Conservation (phyloP, 2,113 vertebrate species). For the Onychostruthus taczanowskii region DNA sequence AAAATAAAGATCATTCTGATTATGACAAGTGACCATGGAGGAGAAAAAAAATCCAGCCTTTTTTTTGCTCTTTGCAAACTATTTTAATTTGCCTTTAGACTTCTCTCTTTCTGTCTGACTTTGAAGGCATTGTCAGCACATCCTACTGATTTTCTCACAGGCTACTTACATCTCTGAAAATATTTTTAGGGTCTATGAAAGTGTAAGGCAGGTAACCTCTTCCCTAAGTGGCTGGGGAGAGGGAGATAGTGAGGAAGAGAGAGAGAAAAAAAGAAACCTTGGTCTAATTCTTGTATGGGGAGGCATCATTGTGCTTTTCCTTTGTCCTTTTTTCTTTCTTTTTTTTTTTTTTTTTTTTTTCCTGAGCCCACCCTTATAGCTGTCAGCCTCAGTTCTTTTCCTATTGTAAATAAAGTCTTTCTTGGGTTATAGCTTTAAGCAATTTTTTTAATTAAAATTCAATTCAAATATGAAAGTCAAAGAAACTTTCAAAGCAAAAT, state of each 20-base stretch:
- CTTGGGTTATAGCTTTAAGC: constrained; percentile 46
- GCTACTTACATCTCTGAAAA: constrained; percentile 49
- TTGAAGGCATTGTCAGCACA: constrained; percentile 14
- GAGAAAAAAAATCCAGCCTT: background rate
- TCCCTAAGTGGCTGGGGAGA: constrained; percentile 2
- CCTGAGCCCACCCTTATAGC: background rate
- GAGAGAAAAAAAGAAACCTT: background rate
- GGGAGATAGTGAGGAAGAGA: background rate
- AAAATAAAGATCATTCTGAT: background rate
- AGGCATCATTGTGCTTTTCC: background rate
- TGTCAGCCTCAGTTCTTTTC: constrained; percentile 9
- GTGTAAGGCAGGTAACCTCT: constrained; percentile 35
- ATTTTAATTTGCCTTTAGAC: constrained; percentile 12
- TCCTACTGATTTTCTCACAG: constrained; percentile 33
- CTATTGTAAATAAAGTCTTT: constrained; percentile 58
- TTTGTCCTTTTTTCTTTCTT: background rate
- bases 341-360: no score
- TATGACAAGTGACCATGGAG: background rate
- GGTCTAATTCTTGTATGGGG: constrained; percentile 23
- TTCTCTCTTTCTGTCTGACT: constrained; percentile 2
- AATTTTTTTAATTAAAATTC: constrained; percentile 58
- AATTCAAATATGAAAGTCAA: constrained; percentile 58
- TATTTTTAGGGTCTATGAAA: constrained; percentile 57
- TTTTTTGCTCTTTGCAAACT: background rate
- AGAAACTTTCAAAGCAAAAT: constrained; percentile 63